Evolutionary conservation across 1,140 invertebrate species (phyloP), one percentile per base, ranked within the genome.

Genomic region (Drosophila arawakana): DNA sequence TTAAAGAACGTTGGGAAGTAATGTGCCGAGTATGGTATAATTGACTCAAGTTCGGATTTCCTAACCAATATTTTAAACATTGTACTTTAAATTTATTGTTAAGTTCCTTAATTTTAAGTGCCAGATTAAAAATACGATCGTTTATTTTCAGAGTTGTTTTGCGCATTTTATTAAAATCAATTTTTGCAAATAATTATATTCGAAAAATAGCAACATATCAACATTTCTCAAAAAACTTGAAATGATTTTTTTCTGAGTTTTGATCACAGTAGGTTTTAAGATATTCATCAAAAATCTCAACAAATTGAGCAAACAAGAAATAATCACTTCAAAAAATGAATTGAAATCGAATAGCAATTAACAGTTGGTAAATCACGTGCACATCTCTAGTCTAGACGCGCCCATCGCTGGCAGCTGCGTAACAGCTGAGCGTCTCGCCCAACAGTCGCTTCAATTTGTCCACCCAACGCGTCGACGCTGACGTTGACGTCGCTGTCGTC

Each of bases 341-440:
- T 15, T 15, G 15, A 43, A 43, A 43, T 43, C 4, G 3, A n/a
- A n/a, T n/a, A 6, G 41, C 41, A 43, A 15, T 37, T 13, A 54
- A 35, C 47, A 49, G 25, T 18, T 54, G 46, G 46, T 37, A 21
- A 15, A 9, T 69, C 71, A 73, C 65, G 49, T 6, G 49, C 34
- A n/a, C 71, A 69, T 73, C 55, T 11, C 71, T 73, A 61, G 35
- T n/a, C 0, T 18, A 8, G 49, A 35, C 25, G 25, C 44, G 46
- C 18, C 39, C 54, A 59, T 67, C 63, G 47, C 46, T 54, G 65
- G n/a, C 65, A 59, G 59, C 59, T 70, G 58, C 55, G 25, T 54
- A 71, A 34, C 68, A 75, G 68, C 68, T 75, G 73, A 65, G 67
- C 52, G 41, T 1, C 30, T 54, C 21, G 59, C 50, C 59, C 73